phyloP scores from a whole-genome alignment of 2,113 vertebrate species.

The Prietella phreatophila region DNA sequence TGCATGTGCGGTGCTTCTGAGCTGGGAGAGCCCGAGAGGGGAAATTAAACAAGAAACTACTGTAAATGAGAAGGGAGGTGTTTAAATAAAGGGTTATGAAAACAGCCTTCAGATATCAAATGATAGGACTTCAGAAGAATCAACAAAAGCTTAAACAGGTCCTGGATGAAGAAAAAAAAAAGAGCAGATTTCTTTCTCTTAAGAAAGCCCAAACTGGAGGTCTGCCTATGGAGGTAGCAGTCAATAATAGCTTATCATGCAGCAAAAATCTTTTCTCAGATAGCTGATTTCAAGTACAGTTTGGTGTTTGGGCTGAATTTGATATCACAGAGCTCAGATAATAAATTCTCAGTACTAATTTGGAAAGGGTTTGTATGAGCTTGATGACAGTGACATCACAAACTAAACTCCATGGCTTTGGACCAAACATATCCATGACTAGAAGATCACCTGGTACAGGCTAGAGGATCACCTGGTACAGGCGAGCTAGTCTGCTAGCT shows the following conservation, averaged over 20 bases:
- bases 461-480: background rate
- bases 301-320: background rate
- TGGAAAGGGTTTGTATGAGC: background rate
- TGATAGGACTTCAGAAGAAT: background rate
- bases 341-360: background rate
- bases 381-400: background rate
- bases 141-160: background rate
- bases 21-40: slow-evolving; percentile 4
- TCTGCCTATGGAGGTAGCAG: background rate
- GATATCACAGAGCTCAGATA: background rate
- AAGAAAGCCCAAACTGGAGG: background rate
- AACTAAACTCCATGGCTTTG: background rate
- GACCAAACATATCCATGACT: background rate
- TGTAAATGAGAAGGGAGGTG: slow-evolving; percentile 28
- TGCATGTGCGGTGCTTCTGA: background rate
- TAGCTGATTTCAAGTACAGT: background rate
- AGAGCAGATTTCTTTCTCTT: background rate
- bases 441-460: background rate
- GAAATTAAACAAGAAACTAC: slow-evolving; percentile 9
- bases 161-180: no score
- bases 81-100: slow-evolving; percentile 16
- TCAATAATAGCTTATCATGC: background rate
- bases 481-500: background rate
- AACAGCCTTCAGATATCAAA: slow-evolving; percentile 25
- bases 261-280: background rate